Evolutionary conservation across 2,888 invertebrate species (phyloP), one percentile per base, ranked within the genome.

Genomic region (Graphium colonna): DNA sequence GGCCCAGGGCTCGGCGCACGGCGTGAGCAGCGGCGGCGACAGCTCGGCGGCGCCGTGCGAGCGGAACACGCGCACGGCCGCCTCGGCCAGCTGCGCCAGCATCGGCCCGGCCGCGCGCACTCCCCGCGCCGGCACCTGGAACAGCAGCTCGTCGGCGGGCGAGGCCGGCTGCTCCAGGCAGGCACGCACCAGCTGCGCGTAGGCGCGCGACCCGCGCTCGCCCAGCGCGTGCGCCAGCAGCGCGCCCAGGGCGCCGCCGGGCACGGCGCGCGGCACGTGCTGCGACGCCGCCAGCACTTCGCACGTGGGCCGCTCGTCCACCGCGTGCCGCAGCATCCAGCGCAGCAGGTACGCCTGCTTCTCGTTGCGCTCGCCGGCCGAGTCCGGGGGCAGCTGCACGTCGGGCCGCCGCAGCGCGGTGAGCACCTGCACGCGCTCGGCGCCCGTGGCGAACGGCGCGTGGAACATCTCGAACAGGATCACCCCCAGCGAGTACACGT

Each of bases 391-490:
- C 63, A 98, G 90, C 3, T 87, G 69, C 8, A 96, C 92, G 12
- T 94, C 92, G 42, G 92, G 91, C 9, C 87, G 89, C 47, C 98
- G 89, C 31, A 98, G 73, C 51, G 93, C 92, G 0, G 92, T 90
- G 0, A 99, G 89, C 2, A 97, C 92, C 65, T 93, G 92, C 13
- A 94, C 94, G 56, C 98, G 90, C 79, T 99, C 99, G 96, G 98
- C 98, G 33, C 93, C 94, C 0, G 98, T 98, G 0, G 88, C 87
- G 41, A 97, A 89, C 0, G 97, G 95, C 12, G 92, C 93, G 73
- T 96, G 96, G 67, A 95, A 96, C 98, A 99, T 99, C 89, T 97
- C 97, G 69, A 97, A 98, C 61, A 98, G 92, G 60, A 98, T 98
- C 36, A 98, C 95, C 2, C 98, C 98, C 44, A 96, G 77, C 1